A percentile compares a stretch with the other conserved stretches of the same genome.
These are phyloP conservation scores for Orussus abietinus DNA, from an alignment of 1,140 invertebrate species.

Conservation along the genomic window DNA sequence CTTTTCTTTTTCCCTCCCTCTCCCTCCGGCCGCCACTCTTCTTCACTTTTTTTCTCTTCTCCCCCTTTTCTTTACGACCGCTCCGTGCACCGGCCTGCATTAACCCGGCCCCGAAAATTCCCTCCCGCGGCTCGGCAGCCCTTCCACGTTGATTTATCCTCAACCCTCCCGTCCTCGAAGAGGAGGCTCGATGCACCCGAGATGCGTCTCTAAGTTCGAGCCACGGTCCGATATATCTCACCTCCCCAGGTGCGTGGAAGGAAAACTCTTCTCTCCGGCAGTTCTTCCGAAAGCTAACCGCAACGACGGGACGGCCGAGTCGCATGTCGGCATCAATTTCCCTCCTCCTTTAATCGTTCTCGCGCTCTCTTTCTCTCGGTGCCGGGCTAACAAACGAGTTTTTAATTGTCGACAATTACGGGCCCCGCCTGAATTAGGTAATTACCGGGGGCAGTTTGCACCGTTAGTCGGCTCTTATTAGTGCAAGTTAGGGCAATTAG, in stretches of 20 bases:
- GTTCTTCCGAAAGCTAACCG: constrained; percentile 20
- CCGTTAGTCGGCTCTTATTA: constrained; percentile 29
- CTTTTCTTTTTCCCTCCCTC: constrained; percentile 7
- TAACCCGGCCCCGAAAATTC: constrained; percentile 30
- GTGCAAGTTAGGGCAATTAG: constrained; percentile 31
- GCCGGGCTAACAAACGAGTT: constrained; percentile 26
- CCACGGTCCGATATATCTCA: no score
- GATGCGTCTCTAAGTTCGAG: no score
- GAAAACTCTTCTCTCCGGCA: constrained; percentile 23
- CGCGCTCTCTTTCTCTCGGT: not conserved
- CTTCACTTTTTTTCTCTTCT: constrained; percentile 16
- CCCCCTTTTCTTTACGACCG: constrained; percentile 13
- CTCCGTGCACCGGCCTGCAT: constrained; percentile 26
- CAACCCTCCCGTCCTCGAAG: constrained; percentile 14
- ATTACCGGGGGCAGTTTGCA: constrained; percentile 30
- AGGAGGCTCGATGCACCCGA: no score
- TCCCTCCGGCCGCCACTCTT: constrained; percentile 4
- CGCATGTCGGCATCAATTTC: no score
- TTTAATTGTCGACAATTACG: constrained; percentile 37
- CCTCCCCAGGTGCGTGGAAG: constrained; percentile 14
- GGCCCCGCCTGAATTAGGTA: constrained; percentile 31
- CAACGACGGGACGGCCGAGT: no score
- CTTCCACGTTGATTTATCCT: constrained; percentile 36
- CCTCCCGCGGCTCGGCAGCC: constrained; percentile 25
- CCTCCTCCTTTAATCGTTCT: no score